Conservation (phyloP, 2,888 invertebrate genomes). For the Ceriagrion tenellum region DNA sequence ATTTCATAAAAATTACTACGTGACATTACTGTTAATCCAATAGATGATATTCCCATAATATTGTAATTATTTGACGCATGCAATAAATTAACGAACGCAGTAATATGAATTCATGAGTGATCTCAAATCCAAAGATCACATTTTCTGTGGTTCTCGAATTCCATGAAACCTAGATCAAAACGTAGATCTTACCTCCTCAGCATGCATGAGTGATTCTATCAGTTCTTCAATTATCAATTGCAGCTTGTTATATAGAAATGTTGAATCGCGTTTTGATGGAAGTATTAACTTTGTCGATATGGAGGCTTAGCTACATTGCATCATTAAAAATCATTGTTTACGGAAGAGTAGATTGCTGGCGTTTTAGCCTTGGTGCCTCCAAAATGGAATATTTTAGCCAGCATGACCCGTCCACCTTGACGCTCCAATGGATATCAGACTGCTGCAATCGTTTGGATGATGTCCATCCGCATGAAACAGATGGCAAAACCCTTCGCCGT, state of each 20-base stretch:
- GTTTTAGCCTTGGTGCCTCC: neutral
- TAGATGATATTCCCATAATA: neutral
- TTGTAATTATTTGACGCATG: neutral
- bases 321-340: neutral
- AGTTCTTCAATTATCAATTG: no score
- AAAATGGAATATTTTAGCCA: neutral
- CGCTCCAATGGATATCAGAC: constrained; percentile 7
- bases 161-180: neutral
- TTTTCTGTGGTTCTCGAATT: neutral
- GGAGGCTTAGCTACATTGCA: neutral
- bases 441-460: constrained; percentile 1
- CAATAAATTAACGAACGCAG: neutral
- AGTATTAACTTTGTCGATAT: neutral
- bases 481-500: constrained; percentile 30
- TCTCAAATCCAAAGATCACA: neutral
- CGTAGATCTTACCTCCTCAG: neutral
- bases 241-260: no score
- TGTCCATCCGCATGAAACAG: constrained; percentile 20
- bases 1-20: neutral
- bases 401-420: neutral
- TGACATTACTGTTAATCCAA: no score
- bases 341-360: neutral
- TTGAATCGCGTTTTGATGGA: no score
- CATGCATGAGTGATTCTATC: neutral
- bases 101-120: neutral